A percentile compares a stretch with the other conserved stretches of the same genome.
phyloP scores from a whole-genome alignment of 2,797 vertebrate genomes.

The Caiman crocodilus region DNA sequence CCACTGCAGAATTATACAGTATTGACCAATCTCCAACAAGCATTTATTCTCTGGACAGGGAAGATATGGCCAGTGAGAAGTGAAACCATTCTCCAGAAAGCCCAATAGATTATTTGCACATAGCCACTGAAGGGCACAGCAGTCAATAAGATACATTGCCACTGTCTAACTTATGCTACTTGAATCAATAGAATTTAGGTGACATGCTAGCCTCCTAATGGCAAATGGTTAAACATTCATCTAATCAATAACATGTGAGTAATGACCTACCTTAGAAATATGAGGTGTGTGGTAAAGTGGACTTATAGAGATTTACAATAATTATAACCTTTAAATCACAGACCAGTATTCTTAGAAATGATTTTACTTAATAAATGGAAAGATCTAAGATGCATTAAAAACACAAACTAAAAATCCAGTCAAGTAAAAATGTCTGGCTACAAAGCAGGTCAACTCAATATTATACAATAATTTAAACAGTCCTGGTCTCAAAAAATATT shows the following conservation, averaged over 20 bases:
- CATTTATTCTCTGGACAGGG: conserved; percentile 24
- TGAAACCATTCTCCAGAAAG: conserved; percentile 65
- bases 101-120: conserved; percentile 61
- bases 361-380: background rate
- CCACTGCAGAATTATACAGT: background rate
- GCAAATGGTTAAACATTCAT: conserved; percentile 72
- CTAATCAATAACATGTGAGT: conserved; percentile 78
- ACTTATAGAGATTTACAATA: conserved; percentile 27
- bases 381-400: conserved; percentile 1
- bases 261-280: conserved; percentile 74
- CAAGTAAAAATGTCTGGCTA: background rate
- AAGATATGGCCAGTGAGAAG: conserved; percentile 2
- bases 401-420: background rate
- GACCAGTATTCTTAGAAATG: background rate
- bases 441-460: background rate
- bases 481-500: background rate
- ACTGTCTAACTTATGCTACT: conserved; percentile 55
- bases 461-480: background rate
- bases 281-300: conserved; percentile 37
- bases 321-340: conserved; percentile 7
- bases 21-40: background rate
- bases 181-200: conserved; percentile 80
- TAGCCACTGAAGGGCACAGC: conserved; percentile 8
- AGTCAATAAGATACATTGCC: conserved; percentile 76
- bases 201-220: conserved; percentile 69